Evolutionary conservation across 2,888 invertebrate species (phyloP), one percentile per base, ranked within the genome.

Genomic region (Phoenoteleia sp.): DNA sequence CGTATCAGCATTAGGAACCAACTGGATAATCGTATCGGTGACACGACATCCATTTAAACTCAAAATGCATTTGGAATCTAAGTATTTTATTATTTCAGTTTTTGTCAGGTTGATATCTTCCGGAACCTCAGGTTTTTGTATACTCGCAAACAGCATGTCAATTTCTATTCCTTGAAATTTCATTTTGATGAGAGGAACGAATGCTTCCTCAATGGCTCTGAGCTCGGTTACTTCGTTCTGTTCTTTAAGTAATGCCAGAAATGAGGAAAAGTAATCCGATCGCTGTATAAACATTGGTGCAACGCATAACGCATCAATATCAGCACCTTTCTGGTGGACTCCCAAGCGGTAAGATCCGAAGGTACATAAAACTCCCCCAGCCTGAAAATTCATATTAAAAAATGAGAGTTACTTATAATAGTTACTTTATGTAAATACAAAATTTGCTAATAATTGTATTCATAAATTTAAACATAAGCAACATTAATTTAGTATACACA

Each of bases 121-220:
- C n/a, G n/a, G n/a, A n/a, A n/a, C n/a, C n/a, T n/a, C n/a, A n/a
- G n/a, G n/a, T n/a, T n/a, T n/a, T n/a, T n/a, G n/a, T n/a, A n/a
- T n/a, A 85, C 98, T 95, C 0, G 99, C 99, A 95, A 99, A 99
- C 85, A 99, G 94, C 96, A 99, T 97, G 95, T 99, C 99, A 99
- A 99, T n/a, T n/a, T n/a, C n/a, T n/a, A n/a, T n/a, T n/a, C n/a
- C n/a, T n/a, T n/a, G n/a, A n/a, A n/a, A n/a, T 93, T 98, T 98
- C 98, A 99, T 98, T 94, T 99, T 99, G 87, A 99, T 99, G 7
- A 99, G 99, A 2, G 99, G 99, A 87, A 99, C 99, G 94, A 97
- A 99, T 0, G n/a, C n/a, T n/a, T n/a, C n/a, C n/a, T n/a, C n/a
- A n/a, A n/a, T n/a, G n/a, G n/a, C n/a, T n/a, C n/a, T n/a, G n/a